Conservation (phyloP, 2,113 vertebrate species). For the Crotalus viridis region DNA sequence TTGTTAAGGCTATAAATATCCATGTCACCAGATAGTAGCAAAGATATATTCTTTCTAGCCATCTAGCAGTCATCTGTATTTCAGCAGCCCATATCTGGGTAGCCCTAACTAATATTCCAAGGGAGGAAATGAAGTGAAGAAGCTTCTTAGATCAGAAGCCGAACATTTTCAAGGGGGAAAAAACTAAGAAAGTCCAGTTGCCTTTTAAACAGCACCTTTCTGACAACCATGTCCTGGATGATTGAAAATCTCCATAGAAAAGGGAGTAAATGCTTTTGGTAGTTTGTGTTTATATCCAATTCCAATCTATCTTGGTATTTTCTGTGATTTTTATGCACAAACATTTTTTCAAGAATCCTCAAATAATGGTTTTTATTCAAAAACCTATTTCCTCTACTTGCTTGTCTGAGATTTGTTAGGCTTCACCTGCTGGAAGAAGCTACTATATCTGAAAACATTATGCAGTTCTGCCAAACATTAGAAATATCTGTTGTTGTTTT, state of each 20-base stretch:
- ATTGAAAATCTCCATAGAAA: not conserved
- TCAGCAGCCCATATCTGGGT: not conserved
- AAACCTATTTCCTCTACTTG: not conserved
- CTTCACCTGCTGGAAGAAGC: not conserved
- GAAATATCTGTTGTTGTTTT: not conserved
- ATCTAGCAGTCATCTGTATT: not conserved
- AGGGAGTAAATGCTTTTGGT: not conserved
- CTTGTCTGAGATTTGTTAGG: not conserved
- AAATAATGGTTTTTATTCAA: not conserved
- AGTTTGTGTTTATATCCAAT: not conserved
- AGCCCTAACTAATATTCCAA: not conserved
- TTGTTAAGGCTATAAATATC: not conserved
- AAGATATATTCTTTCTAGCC: not conserved
- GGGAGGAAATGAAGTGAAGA: not conserved
- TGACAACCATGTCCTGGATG: not conserved
- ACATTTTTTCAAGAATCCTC: not conserved
- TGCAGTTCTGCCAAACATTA: not conserved
- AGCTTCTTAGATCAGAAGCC: not conserved
- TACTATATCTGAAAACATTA: not conserved
- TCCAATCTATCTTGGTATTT: not conserved
- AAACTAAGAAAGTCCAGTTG: not conserved
- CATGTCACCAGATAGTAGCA: not conserved
- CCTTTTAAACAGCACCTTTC: not conserved
- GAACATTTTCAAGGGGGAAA: not conserved
- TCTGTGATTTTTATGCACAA: not conserved